phyloP scores from a whole-genome alignment of 2,888 invertebrate genomes.

The Apocheima hispidaria region DNA sequence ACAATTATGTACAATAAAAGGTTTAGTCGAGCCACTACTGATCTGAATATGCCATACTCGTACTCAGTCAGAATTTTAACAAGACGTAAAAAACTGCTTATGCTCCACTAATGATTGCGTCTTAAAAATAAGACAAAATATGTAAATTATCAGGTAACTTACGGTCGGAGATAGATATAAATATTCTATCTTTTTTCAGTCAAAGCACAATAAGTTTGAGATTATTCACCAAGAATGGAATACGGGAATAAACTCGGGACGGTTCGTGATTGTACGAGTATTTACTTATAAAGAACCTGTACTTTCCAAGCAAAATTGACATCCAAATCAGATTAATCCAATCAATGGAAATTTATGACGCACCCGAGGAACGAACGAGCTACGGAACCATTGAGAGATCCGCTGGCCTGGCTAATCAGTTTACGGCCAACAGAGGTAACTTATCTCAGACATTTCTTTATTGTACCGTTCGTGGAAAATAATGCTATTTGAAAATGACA shows the following conservation, averaged over 20 bases:
- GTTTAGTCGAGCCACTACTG: neutral
- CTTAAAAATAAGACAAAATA: conserved; percentile 52
- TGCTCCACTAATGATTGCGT: conserved; percentile 65
- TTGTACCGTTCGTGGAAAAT: conserved; percentile 32
- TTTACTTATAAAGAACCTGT: conserved; percentile 79
- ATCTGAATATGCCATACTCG: conserved; percentile 16
- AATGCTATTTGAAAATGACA: conserved; percentile 27
- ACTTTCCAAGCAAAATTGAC: conserved; percentile 83
- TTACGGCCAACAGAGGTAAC: conserved; percentile 61
- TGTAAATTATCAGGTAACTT: conserved; percentile 53
- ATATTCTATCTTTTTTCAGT: conserved; percentile 63
- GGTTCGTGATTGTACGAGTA: conserved; percentile 65
- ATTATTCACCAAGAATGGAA: conserved; percentile 72
- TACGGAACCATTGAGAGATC: conserved; percentile 76
- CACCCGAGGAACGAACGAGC: conserved; percentile 74
- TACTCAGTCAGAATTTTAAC: conserved; percentile 22
- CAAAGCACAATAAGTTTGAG: conserved; percentile 59
- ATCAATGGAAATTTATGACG: conserved; percentile 87
- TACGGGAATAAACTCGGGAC: conserved; percentile 68
- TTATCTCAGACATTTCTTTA: conserved; percentile 55
- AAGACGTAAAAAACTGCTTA: conserved; percentile 20
- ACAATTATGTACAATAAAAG: neutral
- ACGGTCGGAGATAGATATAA: conserved; percentile 56
- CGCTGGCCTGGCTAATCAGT: conserved; percentile 75
- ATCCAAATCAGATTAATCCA: conserved; percentile 87